Evolutionary conservation across 1,140 invertebrate species (phyloP).

Genomic region (Bilobella aurantiaca): DNA sequence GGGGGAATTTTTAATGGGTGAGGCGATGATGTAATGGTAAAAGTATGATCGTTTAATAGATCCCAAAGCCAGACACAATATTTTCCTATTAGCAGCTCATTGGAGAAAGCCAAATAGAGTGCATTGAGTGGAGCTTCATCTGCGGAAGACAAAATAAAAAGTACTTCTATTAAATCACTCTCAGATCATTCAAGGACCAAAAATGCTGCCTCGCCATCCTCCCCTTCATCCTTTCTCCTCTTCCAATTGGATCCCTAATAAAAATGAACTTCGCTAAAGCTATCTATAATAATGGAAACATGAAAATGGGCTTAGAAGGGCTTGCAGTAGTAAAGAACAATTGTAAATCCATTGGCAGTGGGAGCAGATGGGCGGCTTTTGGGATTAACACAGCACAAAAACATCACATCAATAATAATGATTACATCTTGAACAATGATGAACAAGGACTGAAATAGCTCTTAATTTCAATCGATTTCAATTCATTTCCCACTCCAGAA

Average conservation of each 20-base stretch:
- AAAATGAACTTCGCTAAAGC: background rate
- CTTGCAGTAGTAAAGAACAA: background rate
- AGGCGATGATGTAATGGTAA: background rate
- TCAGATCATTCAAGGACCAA: background rate
- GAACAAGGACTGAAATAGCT: background rate
- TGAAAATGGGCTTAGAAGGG: slow-evolving; percentile 2
- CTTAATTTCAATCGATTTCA: background rate
- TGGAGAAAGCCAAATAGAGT: background rate
- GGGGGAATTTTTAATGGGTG: too few relatives aligned
- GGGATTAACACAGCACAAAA: background rate
- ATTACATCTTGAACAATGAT: background rate
- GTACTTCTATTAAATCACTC: background rate
- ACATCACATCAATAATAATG: background rate
- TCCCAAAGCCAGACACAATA: background rate
- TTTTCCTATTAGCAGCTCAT: background rate
- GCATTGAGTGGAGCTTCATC: background rate
- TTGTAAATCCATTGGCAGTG: background rate
- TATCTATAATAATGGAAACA: background rate
- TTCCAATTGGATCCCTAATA: background rate
- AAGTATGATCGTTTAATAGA: background rate
- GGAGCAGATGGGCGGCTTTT: background rate
- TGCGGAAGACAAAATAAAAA: background rate
- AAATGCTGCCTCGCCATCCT: too few relatives aligned
- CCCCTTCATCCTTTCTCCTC: background rate
- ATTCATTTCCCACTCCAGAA: too few relatives aligned